Evolutionary conservation across 2,797 vertebrate genomes (phyloP), one percentile per base, ranked within the genome.

Genomic region (Chelonia mydas): DNA sequence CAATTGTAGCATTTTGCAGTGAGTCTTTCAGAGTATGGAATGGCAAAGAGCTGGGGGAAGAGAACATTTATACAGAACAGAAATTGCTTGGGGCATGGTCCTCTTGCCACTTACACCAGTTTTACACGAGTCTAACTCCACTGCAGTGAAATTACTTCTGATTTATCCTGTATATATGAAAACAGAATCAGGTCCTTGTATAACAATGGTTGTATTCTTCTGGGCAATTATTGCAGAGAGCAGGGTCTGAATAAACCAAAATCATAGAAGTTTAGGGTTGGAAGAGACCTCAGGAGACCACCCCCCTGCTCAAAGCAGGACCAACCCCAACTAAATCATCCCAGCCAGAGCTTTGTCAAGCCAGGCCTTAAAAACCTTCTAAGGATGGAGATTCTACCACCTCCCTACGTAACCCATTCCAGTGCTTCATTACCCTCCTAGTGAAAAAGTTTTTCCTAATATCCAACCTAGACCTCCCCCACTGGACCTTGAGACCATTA

Each of bases 91-190:
- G 59, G 78, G 28, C 27, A 88, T 74, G 49, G 33, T 82, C 0
- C 0, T 94, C n/a, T 45, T 81, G 57, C 57, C 93, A 27, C 93
- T 81, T 94, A 28, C 82, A 37, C 13, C 84, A 78, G n/a, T 2
- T 83, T 54, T 55, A 33, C 53, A 74, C 49, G 68, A 82, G 68
- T 94, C 92, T 41, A 72, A 72, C 37, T 72, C n/a, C 65, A 93
- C 93, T 90, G n/a, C 82, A 55, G 33, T 17, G 37, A 31, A 21
- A 80, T 91, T 94, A 96, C 84, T 93, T 54, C 89, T 76, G 77
- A 86, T 81, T 87, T 45, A 78, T 90, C 83, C 87, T 86, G 88
- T 83, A 86, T 77, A 94, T 95, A 92, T 88, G 80, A 37, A 83
- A 94, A 87, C 53, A 88, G 31, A 81, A 92, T 86, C 81, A 86